Evolutionary conservation across 2,113 vertebrate species (phyloP).

Genomic region (Antechinus flavipes): DNA sequence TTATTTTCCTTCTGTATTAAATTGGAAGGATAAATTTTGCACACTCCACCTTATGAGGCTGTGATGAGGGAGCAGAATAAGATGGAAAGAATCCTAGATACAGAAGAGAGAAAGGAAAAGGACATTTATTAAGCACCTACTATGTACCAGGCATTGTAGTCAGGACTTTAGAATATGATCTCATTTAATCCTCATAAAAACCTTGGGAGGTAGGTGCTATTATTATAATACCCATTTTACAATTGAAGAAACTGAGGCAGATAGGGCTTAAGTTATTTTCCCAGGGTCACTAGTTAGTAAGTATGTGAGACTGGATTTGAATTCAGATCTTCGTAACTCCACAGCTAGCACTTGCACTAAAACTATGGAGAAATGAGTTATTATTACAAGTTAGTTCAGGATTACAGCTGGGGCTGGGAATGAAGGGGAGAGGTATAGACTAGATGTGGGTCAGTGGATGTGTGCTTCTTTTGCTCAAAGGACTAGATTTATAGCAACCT

Average conservation of each 20-base stretch:
- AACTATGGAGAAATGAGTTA: not conserved
- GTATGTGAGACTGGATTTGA: not conserved
- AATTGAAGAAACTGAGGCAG: not conserved
- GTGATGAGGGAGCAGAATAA: not conserved
- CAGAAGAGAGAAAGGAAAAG: not conserved
- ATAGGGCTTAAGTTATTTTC: not conserved
- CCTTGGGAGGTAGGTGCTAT: not conserved
- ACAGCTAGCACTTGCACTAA: not conserved
- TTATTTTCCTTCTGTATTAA: not conserved
- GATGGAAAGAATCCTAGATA: not conserved
- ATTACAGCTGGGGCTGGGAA: not conserved
- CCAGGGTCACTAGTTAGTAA: not conserved
- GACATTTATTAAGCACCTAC: not conserved
- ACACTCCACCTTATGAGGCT: not conserved
- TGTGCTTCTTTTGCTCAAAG: not conserved
- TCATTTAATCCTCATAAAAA: not conserved
- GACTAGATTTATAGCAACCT: not conserved
- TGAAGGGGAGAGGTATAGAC: not conserved
- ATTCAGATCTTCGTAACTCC: not conserved
- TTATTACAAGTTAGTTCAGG: not conserved
- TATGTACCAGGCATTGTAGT: not conserved
- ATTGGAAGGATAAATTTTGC: not conserved
- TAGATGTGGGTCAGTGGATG: not conserved
- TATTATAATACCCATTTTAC: not conserved
- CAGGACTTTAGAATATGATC: not conserved